Evolutionary conservation across 92 coral and sea anemone species (phyloP).

Genomic region (Meandrina meandrites): DNA sequence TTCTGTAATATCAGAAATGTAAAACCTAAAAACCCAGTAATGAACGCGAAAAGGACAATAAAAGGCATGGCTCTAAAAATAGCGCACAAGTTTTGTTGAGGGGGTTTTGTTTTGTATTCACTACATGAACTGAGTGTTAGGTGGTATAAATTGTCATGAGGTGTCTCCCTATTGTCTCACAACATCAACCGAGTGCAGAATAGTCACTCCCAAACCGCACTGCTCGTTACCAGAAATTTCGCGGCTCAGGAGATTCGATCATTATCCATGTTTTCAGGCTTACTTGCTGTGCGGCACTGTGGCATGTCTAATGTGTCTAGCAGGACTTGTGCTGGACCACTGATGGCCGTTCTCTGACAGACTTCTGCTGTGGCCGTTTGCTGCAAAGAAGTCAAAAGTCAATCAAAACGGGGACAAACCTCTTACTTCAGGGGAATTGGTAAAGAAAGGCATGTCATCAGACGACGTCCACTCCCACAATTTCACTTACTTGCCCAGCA

Average conservation of each 20-base stretch:
- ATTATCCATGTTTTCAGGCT: not conserved
- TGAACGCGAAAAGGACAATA: no score
- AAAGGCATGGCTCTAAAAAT: not conserved
- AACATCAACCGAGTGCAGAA: no score
- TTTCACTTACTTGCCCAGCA: not conserved
- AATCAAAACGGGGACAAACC: no score
- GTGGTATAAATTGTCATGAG: no score
- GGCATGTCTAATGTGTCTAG: conserved; percentile 61
- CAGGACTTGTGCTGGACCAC: conserved; percentile 58
- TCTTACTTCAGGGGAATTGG: no score
- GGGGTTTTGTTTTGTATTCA: no score
- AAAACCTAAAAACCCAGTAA: not conserved
- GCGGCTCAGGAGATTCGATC: not conserved
- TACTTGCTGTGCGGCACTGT: conserved; percentile 45
- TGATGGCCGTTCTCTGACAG: conserved; percentile 40
- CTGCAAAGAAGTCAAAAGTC: not conserved
- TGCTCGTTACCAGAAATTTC: not conserved
- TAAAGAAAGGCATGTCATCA: no score
- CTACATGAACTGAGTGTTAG: no score
- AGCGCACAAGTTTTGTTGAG: not conserved
- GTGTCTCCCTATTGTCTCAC: no score
- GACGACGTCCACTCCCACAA: no score
- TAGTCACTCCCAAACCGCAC: no score
- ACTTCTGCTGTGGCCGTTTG: conserved; percentile 60
- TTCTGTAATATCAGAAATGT: no score